phyloP scores from a whole-genome alignment of 2,113 vertebrate species.

The Brachypteracias leptosomus region DNA sequence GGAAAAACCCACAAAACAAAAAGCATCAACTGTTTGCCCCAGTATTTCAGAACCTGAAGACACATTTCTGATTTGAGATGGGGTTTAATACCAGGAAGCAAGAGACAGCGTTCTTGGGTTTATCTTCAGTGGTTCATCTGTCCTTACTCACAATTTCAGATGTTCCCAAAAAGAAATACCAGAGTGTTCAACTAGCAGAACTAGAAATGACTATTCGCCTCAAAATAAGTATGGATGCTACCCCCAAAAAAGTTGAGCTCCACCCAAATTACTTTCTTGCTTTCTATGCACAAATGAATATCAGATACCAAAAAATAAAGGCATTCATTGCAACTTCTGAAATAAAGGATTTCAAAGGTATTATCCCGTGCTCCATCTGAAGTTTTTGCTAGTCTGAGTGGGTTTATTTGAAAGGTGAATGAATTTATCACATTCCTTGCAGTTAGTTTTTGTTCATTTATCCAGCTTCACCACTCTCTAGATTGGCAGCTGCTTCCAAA shows the following conservation, averaged over 20 bases:
- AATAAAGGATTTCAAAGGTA: neutral
- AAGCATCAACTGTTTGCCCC: neutral
- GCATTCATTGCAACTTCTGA: neutral
- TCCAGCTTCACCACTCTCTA: neutral
- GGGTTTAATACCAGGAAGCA: neutral
- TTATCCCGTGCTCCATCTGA: neutral
- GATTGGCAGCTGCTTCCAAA: neutral
- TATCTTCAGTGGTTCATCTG: neutral
- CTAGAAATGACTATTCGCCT: neutral
- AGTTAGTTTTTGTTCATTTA: neutral
- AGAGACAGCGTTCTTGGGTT: neutral
- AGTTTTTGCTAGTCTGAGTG: neutral
- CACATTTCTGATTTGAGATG: neutral
- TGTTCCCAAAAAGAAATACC: neutral
- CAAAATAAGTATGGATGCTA: neutral
- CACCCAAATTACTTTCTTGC: neutral
- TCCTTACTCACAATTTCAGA: neutral
- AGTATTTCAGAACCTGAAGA: neutral
- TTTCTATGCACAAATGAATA: neutral
- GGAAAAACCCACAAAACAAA: neutral
- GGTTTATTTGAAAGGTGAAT: neutral
- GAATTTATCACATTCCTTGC: neutral
- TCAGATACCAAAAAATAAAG: neutral
- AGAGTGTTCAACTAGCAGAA: neutral
- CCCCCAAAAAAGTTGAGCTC: neutral